Conservation (phyloP, 2,797 vertebrate genomes). For the Pseudomugil tenellus region DNA sequence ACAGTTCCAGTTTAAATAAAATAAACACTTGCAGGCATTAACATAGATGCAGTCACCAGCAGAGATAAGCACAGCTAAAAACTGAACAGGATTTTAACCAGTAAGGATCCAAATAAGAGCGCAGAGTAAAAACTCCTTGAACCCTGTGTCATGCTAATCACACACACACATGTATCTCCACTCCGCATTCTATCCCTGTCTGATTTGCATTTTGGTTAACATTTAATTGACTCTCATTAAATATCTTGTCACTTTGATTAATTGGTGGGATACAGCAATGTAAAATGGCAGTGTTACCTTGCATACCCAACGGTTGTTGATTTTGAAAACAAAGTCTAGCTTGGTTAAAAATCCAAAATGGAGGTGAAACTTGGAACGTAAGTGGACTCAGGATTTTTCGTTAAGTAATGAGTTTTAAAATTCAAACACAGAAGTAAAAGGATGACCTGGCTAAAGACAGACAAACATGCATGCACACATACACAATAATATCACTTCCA, state of each 20-base stretch:
- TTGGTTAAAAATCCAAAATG: constrained; percentile 37
- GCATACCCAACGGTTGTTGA: constrained; percentile 55
- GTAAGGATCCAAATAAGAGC: constrained; percentile 37
- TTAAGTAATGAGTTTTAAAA: neutral
- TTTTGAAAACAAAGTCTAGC: constrained; percentile 27
- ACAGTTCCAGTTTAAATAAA: constrained; percentile 23
- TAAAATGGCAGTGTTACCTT: constrained; percentile 73
- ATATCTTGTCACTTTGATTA: constrained; percentile 84
- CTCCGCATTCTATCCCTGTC: constrained; percentile 32
- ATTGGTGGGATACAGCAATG: constrained; percentile 78
- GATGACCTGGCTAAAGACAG: neutral
- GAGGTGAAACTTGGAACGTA: constrained; percentile 15
- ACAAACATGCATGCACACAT: no score
- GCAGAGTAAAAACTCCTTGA: constrained; percentile 67
- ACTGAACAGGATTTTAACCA: constrained; percentile 27
- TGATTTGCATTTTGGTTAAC: constrained; percentile 82
- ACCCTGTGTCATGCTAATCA: constrained; percentile 46
- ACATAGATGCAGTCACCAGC: constrained; percentile 39
- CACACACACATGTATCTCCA: constrained; percentile 19
- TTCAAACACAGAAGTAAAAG: neutral
- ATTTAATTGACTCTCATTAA: constrained; percentile 86
- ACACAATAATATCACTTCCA: no score
- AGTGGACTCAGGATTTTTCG: constrained; percentile 32
- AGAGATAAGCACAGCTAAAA: constrained; percentile 33
- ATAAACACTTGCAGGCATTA: constrained; percentile 30